Evolutionary conservation across 2,113 vertebrate species (phyloP).

Genomic region (Boulengeromyrus knoepffleri): DNA sequence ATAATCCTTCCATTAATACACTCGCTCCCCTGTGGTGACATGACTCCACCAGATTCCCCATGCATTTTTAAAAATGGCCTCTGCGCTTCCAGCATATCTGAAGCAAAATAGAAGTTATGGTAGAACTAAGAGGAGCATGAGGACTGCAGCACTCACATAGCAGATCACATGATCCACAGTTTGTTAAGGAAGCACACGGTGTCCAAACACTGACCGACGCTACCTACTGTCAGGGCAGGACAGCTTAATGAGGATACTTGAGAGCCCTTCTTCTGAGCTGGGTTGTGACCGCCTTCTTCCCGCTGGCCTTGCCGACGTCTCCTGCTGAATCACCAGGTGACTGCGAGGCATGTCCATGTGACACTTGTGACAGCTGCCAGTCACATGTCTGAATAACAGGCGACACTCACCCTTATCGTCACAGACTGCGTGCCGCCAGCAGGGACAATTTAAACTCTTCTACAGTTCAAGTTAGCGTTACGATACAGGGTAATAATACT

Average conservation of each 20-base stretch:
- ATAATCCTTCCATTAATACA: background rate
- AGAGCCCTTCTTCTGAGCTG: background rate
- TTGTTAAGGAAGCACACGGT: background rate
- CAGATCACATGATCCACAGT: background rate
- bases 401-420: background rate
- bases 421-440: background rate
- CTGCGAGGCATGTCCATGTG: background rate
- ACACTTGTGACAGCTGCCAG: background rate
- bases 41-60: background rate
- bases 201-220: background rate
- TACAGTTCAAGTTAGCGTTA: background rate
- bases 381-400: background rate
- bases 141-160: background rate
- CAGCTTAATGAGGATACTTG: background rate
- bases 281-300: background rate
- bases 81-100: background rate
- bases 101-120: background rate
- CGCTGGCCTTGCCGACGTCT: background rate
- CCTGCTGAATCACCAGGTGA: background rate
- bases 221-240: background rate
- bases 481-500: conserved; percentile 5
- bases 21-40: background rate
- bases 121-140: background rate
- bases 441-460: background rate
- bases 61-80: background rate